Base-by-base conservation (phyloP, 2,113 vertebrate genomes). In the Pseudonaja textilis region DNA sequence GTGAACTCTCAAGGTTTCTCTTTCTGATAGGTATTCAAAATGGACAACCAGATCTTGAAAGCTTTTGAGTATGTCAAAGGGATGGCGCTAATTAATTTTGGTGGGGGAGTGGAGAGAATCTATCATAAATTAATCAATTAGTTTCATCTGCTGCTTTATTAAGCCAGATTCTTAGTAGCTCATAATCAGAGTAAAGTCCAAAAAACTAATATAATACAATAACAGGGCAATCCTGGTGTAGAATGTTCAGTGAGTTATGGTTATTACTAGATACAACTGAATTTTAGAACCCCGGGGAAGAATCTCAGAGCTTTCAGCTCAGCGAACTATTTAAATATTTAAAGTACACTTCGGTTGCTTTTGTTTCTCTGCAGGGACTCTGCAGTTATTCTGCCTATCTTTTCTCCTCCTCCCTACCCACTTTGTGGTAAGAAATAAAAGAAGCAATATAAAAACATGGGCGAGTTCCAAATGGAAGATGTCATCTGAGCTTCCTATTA, bases 271-370 rank as follows among this genome's bases (percentile, higher is more conserved):
- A 39, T 39, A 22, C n/a, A 39, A 20, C 34, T 39, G 69, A 81
- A 39, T 39, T 3, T 61, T 87, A 42, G 91, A n/a, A 39, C 16
- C 4, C 45, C 29, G 25, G 5, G 2, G 92, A 74, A 86, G 69
- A 85, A 0, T 85, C 50, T 2, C 47, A 29, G 52, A 14, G 34
- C 2, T 56, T 42, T 0, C 0, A 6, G 14, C 57, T 1, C 0
- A 55, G 3, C 0, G 87, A 50, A 90, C 45, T 42, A 81, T 81
- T 39, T 81, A 81, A 42, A 81, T 2, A 59, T 59, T 59, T 87
- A 64, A 74, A 18, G 34, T 61, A 56, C 6, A 3, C 9, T 85
- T 34, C n/a, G 10, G 55, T 22, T 87, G 47, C 26, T 87, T 87
- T 11, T 87, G 47, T 26, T 52, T 87, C 74, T 81, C 34, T 86